Evolutionary conservation across 2,888 invertebrate species (phyloP).

Genomic region (Drosophila flavopinicola): DNA sequence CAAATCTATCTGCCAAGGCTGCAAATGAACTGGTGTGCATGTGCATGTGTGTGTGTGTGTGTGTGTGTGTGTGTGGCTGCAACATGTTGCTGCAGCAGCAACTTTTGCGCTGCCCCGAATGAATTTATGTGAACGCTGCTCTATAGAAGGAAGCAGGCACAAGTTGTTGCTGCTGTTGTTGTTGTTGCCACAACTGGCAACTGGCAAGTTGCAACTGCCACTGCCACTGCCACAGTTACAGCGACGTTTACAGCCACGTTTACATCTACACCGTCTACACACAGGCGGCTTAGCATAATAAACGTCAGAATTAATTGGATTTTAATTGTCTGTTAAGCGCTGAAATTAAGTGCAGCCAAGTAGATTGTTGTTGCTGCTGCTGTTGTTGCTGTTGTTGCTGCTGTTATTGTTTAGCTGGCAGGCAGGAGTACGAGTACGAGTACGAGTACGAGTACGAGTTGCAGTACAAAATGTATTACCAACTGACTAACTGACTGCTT

Average conservation of each 20-base stretch:
- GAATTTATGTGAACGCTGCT: slow-evolving; percentile 62
- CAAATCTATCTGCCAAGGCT: slow-evolving; percentile 48
- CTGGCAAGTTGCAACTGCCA: slow-evolving; percentile 21
- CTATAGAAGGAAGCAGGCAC: slow-evolving; percentile 8
- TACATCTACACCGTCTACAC: slow-evolving; percentile 48
- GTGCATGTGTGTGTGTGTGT: slow-evolving; percentile 26
- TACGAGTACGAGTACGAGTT: too few species aligned
- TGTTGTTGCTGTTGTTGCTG: slow-evolving; percentile 21
- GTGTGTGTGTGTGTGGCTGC: slow-evolving; percentile 22
- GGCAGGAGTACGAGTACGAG: slow-evolving; percentile 35
- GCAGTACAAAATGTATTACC: slow-evolving; percentile 73
- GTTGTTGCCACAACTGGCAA: slow-evolving; percentile 15
- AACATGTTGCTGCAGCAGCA: slow-evolving; percentile 53
- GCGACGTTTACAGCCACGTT: slow-evolving; percentile 46
- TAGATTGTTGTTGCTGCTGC: slow-evolving; percentile 56
- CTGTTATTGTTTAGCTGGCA: slow-evolving; percentile 44
- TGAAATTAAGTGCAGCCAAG: slow-evolving; percentile 81
- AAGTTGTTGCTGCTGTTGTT: slow-evolving; percentile 14
- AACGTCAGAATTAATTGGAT: slow-evolving; percentile 85
- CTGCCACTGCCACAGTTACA: slow-evolving; percentile 33
- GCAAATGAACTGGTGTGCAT: slow-evolving; percentile 60
- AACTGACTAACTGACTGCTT: slow-evolving; percentile 77
- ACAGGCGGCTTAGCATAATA: slow-evolving; percentile 83
- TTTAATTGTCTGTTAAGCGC: slow-evolving; percentile 84
- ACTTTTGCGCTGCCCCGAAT: slow-evolving; percentile 26